Conservation (phyloP, 2,797 vertebrate species). For the Takifugu ocellatus region DNA sequence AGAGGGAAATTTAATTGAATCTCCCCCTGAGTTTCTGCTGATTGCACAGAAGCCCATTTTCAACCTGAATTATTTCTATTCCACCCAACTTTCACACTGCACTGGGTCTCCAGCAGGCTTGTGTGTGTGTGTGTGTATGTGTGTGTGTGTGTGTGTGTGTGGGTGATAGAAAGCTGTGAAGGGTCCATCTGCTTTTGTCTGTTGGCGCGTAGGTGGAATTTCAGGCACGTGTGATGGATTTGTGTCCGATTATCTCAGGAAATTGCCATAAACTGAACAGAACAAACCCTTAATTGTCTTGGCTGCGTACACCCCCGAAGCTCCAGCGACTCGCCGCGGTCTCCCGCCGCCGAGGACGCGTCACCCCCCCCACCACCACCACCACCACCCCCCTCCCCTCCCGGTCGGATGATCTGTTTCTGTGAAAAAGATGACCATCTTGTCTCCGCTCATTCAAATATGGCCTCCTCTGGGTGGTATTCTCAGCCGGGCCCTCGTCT, state of each 20-base stretch:
- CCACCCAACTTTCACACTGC: slow-evolving; percentile 30
- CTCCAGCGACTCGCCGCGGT: slow-evolving; percentile 24
- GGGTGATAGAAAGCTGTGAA: slow-evolving; percentile 26
- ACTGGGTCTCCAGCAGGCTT: slow-evolving; percentile 13
- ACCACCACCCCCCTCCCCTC: slow-evolving; percentile 26
- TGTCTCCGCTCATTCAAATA: slow-evolving; percentile 42
- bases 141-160: slow-evolving; percentile 37
- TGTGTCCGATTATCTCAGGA: slow-evolving; percentile 55
- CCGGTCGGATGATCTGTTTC: slow-evolving; percentile 11
- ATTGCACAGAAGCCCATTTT: slow-evolving; percentile 61
- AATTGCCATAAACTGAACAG: slow-evolving; percentile 53
- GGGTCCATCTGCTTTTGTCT: slow-evolving; percentile 22
- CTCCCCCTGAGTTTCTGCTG: slow-evolving; percentile 52
- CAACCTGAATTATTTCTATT: slow-evolving; percentile 59
- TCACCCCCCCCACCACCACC: no score
- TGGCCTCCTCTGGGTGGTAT: slow-evolving; percentile 48
- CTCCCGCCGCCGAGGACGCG: slow-evolving; percentile 24
- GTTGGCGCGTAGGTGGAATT: slow-evolving; percentile 42
- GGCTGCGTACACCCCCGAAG: slow-evolving; percentile 44
- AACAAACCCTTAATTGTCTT: slow-evolving; percentile 64
- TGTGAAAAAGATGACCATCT: slow-evolving; percentile 39
- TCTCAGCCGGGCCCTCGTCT: slow-evolving; percentile 50
- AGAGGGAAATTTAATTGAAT: slow-evolving; percentile 69
- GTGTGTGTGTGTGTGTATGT: slow-evolving; percentile 24
- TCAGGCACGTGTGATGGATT: slow-evolving; percentile 48